phyloP scores from a whole-genome alignment of 1,140 invertebrate genomes.

The Trypoxylus dichotomus region DNA sequence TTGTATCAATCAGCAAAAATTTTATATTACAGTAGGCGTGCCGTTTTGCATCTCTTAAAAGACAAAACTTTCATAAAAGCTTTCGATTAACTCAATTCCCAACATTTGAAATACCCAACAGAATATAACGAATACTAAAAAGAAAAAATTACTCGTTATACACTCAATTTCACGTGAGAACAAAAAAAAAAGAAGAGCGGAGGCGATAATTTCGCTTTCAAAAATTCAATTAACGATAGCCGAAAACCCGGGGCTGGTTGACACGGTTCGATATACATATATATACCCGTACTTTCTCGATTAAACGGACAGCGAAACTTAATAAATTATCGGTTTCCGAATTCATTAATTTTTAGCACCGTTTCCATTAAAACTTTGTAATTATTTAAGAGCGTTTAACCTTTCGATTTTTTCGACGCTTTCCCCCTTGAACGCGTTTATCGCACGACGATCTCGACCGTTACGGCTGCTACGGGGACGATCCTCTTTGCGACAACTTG shows the following conservation, averaged over 20 bases:
- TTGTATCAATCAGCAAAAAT: no score
- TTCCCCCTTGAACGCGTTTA: not conserved
- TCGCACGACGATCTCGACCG: not conserved
- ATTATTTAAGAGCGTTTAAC: slow-evolving; percentile 25
- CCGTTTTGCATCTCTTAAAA: no score
- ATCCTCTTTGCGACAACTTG: not conserved
- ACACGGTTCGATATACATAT: not conserved
- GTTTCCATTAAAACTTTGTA: slow-evolving; percentile 29
- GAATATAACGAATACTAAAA: no score
- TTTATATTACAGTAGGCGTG: no score
- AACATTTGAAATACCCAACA: no score
- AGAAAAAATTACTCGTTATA: not conserved
- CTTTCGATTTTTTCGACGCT: slow-evolving; percentile 5
- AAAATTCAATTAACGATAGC: not conserved
- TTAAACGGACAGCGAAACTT: slow-evolving; percentile 8
- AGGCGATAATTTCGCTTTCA: not conserved
- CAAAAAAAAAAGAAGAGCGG: not conserved
- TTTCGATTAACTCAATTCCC: no score
- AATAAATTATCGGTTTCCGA: slow-evolving; percentile 27
- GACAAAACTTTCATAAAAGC: no score
- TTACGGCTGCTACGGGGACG: not conserved
- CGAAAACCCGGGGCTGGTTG: not conserved
- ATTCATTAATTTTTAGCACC: slow-evolving; percentile 26
- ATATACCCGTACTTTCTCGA: not conserved
- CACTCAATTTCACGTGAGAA: not conserved